Conservation (phyloP, 92 coral and sea anemone genomes). For the Isaurus tuberculatus region DNA sequence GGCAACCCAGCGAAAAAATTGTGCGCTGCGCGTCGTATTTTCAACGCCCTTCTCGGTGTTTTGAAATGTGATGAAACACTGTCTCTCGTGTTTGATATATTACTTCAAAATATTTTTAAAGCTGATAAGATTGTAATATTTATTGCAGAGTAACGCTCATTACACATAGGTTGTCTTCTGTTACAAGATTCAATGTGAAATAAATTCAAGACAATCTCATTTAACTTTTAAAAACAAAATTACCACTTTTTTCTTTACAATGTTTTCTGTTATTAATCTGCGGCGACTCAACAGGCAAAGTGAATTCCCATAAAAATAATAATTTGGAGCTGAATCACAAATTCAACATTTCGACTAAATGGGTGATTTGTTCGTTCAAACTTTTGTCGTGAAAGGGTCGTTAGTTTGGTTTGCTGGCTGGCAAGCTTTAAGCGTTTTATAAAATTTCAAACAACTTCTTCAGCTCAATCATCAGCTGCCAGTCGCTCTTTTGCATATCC, state of each 20-base stretch:
- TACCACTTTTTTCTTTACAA: constrained; percentile 1
- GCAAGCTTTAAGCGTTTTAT: constrained; percentile 35
- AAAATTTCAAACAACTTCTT: constrained; percentile 90
- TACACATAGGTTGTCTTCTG: not conserved
- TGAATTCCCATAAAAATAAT: not conserved
- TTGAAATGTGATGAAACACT: too few species aligned
- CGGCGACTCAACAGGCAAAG: not conserved
- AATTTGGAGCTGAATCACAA: not conserved
- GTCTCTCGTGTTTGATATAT: too few species aligned
- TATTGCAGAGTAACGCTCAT: not conserved
- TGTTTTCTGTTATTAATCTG: not conserved
- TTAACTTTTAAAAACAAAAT: constrained; percentile 14
- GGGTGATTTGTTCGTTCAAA: not conserved
- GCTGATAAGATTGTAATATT: not conserved
- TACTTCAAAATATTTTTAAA: not conserved
- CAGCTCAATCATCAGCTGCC: constrained; percentile 98
- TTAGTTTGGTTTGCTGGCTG: not conserved
- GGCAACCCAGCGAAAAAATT: too few species aligned
- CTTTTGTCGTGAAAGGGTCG: not conserved
- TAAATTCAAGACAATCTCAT: not conserved
- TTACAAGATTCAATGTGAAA: not conserved
- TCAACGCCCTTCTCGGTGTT: too few species aligned
- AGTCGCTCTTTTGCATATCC: constrained; percentile 92
- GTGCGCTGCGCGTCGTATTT: too few species aligned
- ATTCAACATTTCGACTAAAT: not conserved